Evolutionary conservation across 1,140 invertebrate species (phyloP).

Genomic region (Lepidurus couesii): DNA sequence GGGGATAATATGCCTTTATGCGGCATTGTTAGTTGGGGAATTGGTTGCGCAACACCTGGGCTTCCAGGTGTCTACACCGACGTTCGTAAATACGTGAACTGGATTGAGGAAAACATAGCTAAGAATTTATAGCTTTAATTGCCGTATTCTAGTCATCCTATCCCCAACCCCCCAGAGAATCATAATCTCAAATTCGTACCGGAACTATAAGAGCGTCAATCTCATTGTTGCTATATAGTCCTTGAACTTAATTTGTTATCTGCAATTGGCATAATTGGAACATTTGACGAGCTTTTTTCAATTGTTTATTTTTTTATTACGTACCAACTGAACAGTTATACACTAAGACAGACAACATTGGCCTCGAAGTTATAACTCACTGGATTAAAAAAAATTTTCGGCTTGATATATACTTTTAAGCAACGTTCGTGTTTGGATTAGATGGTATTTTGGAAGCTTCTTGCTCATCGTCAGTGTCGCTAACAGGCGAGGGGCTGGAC

Average conservation of each 20-base stretch:
- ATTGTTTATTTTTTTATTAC: slow-evolving; percentile 2
- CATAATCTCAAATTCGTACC: not conserved
- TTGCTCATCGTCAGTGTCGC: slow-evolving; percentile 32
- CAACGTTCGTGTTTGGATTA: not conserved
- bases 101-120: slow-evolving; percentile 39
- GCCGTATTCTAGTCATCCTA: too few relatives aligned
- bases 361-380: too few relatives aligned
- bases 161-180: too few relatives aligned
- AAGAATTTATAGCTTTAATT: slow-evolving; percentile 17
- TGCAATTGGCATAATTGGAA: not conserved
- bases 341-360: too few relatives aligned
- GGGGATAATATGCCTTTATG: slow-evolving; percentile 24
- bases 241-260: not conserved
- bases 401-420: too few relatives aligned
- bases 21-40: slow-evolving; percentile 43
- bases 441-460: not conserved
- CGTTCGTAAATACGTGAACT: slow-evolving; percentile 41
- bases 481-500: slow-evolving; percentile 30
- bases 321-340: too few relatives aligned
- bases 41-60: slow-evolving; percentile 39
- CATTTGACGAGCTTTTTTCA: not conserved
- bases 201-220: not conserved
- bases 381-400: too few relatives aligned
- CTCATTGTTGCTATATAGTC: not conserved
- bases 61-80: slow-evolving; percentile 43